These are phyloP conservation scores for Myotis daubentonii DNA, from an alignment of 2,797 vertebrate genomes.

Conservation along the genomic window DNA sequence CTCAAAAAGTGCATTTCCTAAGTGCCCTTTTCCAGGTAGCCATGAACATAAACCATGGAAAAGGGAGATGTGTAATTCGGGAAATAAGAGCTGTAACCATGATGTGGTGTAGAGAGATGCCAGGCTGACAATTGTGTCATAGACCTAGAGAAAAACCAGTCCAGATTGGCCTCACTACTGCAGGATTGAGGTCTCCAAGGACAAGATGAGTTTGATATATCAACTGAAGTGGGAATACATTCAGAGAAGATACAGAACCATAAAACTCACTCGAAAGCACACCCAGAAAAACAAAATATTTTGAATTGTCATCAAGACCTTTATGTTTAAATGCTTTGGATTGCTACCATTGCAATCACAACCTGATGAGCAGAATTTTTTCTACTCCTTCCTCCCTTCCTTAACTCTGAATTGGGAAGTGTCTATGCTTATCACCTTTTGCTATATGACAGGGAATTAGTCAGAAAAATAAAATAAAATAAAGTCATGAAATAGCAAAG, in stretches of 20 bases:
- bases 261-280: background rate
- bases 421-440: background rate
- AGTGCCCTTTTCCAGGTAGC: background rate
- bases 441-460: background rate
- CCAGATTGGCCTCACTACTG: background rate
- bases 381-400: background rate
- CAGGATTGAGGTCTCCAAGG: background rate
- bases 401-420: background rate
- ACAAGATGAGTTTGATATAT: background rate
- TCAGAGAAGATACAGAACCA: background rate
- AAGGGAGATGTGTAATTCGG: background rate
- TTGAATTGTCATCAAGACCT: background rate
- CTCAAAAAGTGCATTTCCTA: background rate
- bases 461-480: background rate
- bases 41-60: background rate
- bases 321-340: background rate
- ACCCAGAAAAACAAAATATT: background rate
- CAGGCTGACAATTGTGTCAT: accelerated
- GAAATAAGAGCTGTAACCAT: background rate
- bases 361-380: background rate
- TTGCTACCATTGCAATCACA: background rate
- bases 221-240: background rate
- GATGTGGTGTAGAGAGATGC: background rate
- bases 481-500: background rate
- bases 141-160: background rate